These are phyloP conservation scores for Muntiacus muntjak DNA, from an alignment of 2,113 vertebrate species.

Conservation along the genomic window DNA sequence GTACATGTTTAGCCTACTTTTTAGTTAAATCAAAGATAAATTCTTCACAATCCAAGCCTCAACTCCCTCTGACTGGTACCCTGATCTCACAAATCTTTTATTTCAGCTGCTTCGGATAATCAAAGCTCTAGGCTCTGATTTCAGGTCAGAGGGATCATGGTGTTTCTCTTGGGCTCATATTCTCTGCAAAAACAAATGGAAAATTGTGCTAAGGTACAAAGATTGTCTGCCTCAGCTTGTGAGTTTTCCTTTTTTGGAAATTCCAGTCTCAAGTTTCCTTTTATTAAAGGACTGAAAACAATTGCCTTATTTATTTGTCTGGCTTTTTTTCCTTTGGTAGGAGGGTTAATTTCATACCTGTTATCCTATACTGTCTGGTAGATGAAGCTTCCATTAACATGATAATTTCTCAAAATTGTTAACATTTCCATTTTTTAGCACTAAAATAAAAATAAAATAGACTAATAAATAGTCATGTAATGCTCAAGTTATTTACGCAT, in stretches of 20 bases:
- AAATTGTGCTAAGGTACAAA: neutral
- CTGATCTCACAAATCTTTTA: neutral
- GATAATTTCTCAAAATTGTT: neutral
- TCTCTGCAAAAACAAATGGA: neutral
- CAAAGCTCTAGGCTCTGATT: neutral
- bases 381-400: neutral
- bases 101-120: neutral
- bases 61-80: neutral
- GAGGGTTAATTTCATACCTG: neutral
- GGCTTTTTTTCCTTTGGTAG: neutral
- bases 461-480: neutral
- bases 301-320: neutral
- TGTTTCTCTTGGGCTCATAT: neutral
- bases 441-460: neutral
- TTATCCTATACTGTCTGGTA: neutral
- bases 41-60: neutral
- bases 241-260: neutral
- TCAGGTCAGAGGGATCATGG: neutral
- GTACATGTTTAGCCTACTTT: neutral
- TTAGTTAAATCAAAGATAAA: neutral
- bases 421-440: neutral
- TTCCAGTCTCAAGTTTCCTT: neutral
- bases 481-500: neutral
- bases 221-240: neutral
- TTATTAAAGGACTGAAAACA: neutral